Evolutionary conservation across 1,140 invertebrate genomes (phyloP).

Genomic region (Xylocopa sonorina): DNA sequence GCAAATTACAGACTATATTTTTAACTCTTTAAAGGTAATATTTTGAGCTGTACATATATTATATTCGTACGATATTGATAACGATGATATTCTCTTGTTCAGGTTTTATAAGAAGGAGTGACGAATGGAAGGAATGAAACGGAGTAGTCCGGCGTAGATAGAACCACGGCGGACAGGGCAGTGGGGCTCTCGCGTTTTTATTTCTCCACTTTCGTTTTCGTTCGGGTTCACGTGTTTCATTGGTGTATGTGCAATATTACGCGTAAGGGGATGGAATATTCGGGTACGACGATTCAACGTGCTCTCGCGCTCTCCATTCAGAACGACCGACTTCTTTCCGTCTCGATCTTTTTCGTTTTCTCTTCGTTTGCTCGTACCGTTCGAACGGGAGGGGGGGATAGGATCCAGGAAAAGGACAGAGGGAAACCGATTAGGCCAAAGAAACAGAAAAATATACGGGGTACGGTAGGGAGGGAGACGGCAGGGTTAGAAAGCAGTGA

Average conservation of each 20-base stretch:
- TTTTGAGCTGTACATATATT: conserved; percentile 76
- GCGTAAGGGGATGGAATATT: conserved; percentile 23
- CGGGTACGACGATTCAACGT: background rate
- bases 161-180: conserved; percentile 51
- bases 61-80: conserved; percentile 74
- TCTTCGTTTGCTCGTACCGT: conserved; percentile 12
- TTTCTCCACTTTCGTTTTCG: conserved; percentile 32
- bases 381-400: background rate
- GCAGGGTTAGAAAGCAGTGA: background rate
- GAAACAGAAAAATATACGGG: conserved; percentile 28
- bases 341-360: conserved; percentile 17
- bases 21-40: conserved; percentile 81
- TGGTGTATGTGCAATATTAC: conserved; percentile 71
- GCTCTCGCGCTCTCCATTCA: background rate
- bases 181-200: conserved; percentile 45
- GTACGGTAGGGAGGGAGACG: too few species aligned
- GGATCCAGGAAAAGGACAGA: background rate
- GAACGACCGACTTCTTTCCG: background rate
- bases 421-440: conserved; percentile 28
- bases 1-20: conserved; percentile 82
- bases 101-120: conserved; percentile 69
- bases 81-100: conserved; percentile 75
- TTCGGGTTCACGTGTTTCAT: conserved; percentile 37
- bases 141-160: conserved; percentile 60
- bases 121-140: conserved; percentile 45